phyloP scores from a whole-genome alignment of 2,113 vertebrate genomes.

The Crocuta crocuta region DNA sequence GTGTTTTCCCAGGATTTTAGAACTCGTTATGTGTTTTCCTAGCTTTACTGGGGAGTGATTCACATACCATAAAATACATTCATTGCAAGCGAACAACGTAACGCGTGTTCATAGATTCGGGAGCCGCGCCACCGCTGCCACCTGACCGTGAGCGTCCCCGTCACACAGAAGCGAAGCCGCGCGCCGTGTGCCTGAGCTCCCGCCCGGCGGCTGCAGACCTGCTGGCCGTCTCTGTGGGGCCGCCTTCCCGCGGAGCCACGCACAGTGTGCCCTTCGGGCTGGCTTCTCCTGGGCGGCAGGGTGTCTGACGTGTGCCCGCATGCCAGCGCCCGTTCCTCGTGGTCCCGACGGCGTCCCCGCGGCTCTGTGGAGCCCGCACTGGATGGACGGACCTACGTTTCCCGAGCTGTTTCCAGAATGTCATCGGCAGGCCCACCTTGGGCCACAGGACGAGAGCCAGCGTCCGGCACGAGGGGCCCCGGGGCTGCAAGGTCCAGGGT shows the following conservation, averaged over 20 bases:
- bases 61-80: accelerated
- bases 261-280: accelerated
- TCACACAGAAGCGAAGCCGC: accelerated
- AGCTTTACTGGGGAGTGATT: accelerated
- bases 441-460: accelerated
- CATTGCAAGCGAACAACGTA: accelerated
- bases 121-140: accelerated
- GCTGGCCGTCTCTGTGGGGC: accelerated
- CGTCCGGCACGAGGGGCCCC: not conserved
- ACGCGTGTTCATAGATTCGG: accelerated
- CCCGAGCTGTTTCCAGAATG: not conserved
- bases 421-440: not conserved
- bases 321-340: accelerated
- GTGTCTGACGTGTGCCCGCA: too few relatives aligned
- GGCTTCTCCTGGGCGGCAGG: accelerated
- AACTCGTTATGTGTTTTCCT: accelerated
- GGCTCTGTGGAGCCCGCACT: not conserved
- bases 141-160: accelerated
- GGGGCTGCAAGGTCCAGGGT: too few relatives aligned
- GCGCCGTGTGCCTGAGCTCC: accelerated
- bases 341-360: accelerated
- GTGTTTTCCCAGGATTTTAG: too few relatives aligned
- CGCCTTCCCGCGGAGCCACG: accelerated
- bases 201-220: accelerated
- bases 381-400: accelerated